These are phyloP conservation scores for Mesorhabditis spiculigera DNA, from an alignment of 2,888 invertebrate genomes.

Conservation along the genomic window DNA sequence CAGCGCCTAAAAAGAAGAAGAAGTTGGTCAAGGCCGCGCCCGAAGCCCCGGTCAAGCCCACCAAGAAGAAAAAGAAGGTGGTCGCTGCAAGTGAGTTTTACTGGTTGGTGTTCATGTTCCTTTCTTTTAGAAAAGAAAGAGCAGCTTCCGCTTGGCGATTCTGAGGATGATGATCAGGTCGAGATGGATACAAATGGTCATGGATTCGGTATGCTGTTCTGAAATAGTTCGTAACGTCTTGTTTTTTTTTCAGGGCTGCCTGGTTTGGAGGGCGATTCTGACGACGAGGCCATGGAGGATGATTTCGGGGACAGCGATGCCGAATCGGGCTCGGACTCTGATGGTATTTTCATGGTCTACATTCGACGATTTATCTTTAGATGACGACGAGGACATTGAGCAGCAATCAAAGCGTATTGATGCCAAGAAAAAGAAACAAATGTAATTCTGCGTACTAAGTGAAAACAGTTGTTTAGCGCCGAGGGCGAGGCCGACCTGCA, in stretches of 20 bases:
- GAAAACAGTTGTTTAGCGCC: too few species aligned
- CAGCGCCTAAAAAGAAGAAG: slow-evolving; percentile 21
- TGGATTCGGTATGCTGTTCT: background rate
- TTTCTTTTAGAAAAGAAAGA: background rate
- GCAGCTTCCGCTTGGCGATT: background rate
- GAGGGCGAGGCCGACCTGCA: slow-evolving; percentile 51
- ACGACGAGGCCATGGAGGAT: background rate
- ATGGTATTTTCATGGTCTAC: too few species aligned
- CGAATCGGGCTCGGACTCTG: background rate
- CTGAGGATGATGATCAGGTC: background rate
- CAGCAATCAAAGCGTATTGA: background rate
- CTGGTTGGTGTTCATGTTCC: too few species aligned
- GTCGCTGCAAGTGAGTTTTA: background rate
- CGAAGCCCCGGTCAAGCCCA: background rate
- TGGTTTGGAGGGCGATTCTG: background rate
- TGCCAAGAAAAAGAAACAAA: too few species aligned
- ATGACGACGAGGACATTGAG: background rate
- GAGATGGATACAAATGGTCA: background rate
- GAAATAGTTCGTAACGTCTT: background rate
- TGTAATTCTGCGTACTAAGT: too few species aligned
- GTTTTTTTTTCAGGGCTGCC: background rate
- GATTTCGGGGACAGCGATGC: slow-evolving; percentile 5
- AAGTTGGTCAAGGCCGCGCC: slow-evolving; percentile 11
- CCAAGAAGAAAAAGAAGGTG: background rate
- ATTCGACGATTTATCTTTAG: background rate